Percentiles rank a stretch among this genome's conserved stretches.
Evolutionary conservation across 2,113 vertebrate genomes (phyloP).

Genomic region (Oenanthe melanoleuca): DNA sequence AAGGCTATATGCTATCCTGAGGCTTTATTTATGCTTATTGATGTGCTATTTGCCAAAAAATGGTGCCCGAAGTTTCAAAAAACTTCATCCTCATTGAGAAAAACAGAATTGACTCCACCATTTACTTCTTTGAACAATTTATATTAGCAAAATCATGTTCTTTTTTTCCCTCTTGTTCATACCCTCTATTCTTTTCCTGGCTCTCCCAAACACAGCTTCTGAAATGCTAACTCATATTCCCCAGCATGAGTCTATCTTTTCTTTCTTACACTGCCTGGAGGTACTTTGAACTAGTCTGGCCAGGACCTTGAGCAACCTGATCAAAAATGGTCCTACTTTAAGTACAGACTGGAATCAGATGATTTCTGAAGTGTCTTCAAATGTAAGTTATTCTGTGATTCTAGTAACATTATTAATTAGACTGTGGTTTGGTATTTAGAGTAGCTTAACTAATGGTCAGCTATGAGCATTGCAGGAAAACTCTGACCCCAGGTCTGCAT

Average conservation of each 20-base stretch:
- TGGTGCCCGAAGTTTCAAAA: background rate
- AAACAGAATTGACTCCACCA: background rate
- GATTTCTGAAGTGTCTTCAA: background rate
- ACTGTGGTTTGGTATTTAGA: background rate
- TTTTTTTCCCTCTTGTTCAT: background rate
- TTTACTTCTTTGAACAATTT: background rate
- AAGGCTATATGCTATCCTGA: background rate
- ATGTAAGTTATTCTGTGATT: background rate
- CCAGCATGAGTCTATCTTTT: background rate
- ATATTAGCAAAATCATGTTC: background rate
- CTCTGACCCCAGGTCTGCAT: background rate
- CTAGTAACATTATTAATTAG: background rate
- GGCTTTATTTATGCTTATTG: background rate
- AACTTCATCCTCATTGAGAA: background rate
- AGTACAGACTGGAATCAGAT: background rate
- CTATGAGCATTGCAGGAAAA: background rate
- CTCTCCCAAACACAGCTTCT: background rate
- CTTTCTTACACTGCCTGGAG: background rate
- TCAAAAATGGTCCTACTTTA: background rate
- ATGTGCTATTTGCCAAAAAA: background rate
- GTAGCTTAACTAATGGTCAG: background rate
- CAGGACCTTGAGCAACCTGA: background rate
- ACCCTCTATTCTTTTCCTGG: background rate
- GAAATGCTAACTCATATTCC: background rate
- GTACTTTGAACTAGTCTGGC: background rate